Evolutionary conservation across 1,140 invertebrate genomes (phyloP), one percentile per base, ranked within the genome.

Genomic region (Monomorium pharaonis): DNA sequence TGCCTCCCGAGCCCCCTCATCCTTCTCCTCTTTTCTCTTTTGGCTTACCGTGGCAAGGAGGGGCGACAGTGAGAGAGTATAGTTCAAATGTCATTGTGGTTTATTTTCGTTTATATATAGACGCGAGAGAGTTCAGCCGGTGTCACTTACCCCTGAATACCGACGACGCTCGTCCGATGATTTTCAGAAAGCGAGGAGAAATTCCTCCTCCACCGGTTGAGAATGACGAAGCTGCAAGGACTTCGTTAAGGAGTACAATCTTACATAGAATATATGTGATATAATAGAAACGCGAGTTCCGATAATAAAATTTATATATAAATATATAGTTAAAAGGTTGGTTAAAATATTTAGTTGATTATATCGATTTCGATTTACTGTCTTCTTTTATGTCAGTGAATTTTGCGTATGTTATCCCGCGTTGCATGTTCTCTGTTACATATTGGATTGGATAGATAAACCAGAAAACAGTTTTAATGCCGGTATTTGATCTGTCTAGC

Each of bases 71-170:
- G 89, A 78, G 65, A 83, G 70, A 83, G 89, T 86, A 86, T 84
- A 90, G 93, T 93, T 94, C 91, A 93, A 93, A 94, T 92, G 93
- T 93, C 92, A 93, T 60, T 87, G 62, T 94, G 91, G 75, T 95
- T 95, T 94, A 94, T 95, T 95, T 94, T 92, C 86, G 88, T 94
- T 94, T 95, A 94, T 94, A 94, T 94, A 94, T 95, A 95, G 94
- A 93, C 92, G 92, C 91, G 90, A 86, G 89, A 91, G 92, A 94
- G 94, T 94, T 94, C 92, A 93, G 88, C 89, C 89, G 92, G 93
- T 94, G 94, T 94, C 94, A 94, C 93, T 94, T 95, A 95, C 94
- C 94, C 91, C 93, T 86, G 70, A 77, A 78, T 84, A 81, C 74
- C 51, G 70, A 83, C 86, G 89, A 77, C 85, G 88, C 78, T 89